Evolutionary conservation across 2,888 invertebrate species (phyloP).

Genomic region (Ormyrus rosae): DNA sequence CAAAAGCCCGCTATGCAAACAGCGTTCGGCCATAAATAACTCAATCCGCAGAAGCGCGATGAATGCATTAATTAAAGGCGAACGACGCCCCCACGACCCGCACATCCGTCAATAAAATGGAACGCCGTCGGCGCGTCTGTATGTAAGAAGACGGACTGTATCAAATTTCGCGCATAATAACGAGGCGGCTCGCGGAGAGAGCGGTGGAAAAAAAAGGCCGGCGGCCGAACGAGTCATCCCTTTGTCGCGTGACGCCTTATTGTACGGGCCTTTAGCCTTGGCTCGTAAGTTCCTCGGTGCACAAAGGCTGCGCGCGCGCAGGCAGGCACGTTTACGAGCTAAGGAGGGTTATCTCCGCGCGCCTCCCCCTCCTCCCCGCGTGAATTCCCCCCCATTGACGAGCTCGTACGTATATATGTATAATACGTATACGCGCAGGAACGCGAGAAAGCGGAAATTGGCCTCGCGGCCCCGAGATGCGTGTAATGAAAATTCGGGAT

Average conservation of each 20-base stretch:
- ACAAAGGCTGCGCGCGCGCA: too few relatives aligned
- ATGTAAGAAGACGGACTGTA: not conserved
- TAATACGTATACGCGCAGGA: not conserved
- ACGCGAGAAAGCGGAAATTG: conserved; percentile 18
- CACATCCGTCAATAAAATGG: conserved; percentile 15
- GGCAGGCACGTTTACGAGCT: too few relatives aligned
- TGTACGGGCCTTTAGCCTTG: too few relatives aligned
- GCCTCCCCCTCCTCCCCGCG: too few relatives aligned
- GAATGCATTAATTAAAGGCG: conserved; percentile 37
- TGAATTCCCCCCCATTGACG: too few relatives aligned
- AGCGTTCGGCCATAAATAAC: too few relatives aligned
- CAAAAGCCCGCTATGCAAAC: not conserved
- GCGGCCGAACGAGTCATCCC: too few relatives aligned
- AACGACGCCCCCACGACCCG: not conserved
- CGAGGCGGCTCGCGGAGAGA: not conserved
- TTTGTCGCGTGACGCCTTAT: too few relatives aligned
- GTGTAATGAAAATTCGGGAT: conserved; percentile 24
- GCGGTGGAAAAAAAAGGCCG: too few relatives aligned
- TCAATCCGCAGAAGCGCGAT: not conserved
- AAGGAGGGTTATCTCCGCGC: too few relatives aligned
- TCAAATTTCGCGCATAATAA: conserved; percentile 39
- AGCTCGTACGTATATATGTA: too few relatives aligned
- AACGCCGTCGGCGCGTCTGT: not conserved
- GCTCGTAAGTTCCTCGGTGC: too few relatives aligned
- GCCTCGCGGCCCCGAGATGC: not conserved